Evolutionary conservation across 2,113 vertebrate species (phyloP), one percentile per base, ranked within the genome.

Genomic region (Edolisoma coerulescens): DNA sequence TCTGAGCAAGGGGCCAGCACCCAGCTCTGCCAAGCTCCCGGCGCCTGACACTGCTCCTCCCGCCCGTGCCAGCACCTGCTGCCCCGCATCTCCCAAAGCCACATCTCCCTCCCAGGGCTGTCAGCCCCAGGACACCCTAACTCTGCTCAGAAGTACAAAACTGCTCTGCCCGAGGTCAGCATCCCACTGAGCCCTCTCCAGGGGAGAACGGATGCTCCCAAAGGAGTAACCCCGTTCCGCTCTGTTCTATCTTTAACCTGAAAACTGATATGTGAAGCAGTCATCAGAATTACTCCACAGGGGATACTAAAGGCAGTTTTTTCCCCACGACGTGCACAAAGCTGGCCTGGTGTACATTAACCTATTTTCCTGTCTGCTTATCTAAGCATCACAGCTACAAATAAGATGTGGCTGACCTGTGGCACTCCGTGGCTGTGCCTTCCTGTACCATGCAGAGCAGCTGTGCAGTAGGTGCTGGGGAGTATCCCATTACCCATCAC

Each of bases 161-260:
- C 44, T 11, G 26, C 22, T 13, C 49, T 64, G 50, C 30, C 35
- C 0, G 0, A 18, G 35, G 30, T 8, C 3, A 1, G 76, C 87
- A 70, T 63, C 70, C 59, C 0, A 1, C 54, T 2, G 27, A 74
- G 42, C 4, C 27, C 27, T n/a, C 27, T 86, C n/a, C 18, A 30
- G 19, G 33, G 20, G 4, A 69, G 52, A 45, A 39, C 24, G 0
- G 0, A 4, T 20, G 37, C 8, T 96, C 47, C 39, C 0, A 0
- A n/a, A 54, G 60, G 22, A 63, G 27, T 14, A 56, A 44, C 13
- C 4, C 49, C 28, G 12, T 2, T 39, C 24, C 39, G 47, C n/a
- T 70, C 73, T 23, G 5, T 14, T 20, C 44, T 60, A 2, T 23
- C 53, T 53, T 57, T 61, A 87, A 30, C 65, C 44, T 61, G 70